Evolutionary conservation across 2,888 invertebrate species (phyloP).

Genomic region (Campopleginae sp.): DNA sequence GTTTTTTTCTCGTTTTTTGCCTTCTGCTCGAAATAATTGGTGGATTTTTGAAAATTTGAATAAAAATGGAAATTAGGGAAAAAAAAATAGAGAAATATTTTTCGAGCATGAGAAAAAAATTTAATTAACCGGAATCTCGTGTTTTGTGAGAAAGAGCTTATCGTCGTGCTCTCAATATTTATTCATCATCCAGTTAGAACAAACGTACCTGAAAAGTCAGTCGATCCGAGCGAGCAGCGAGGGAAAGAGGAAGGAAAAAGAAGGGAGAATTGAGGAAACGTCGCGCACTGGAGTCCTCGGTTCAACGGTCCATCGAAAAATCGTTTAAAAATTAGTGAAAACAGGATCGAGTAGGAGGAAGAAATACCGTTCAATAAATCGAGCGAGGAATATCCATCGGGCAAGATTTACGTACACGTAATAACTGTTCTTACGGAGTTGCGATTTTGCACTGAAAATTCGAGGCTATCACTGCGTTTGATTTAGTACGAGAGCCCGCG

Average conservation of each 20-base stretch:
- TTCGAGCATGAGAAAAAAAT: background rate
- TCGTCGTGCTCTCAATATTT: constrained; percentile 49
- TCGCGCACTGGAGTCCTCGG: constrained; percentile 29
- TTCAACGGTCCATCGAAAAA: constrained; percentile 9
- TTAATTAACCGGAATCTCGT: background rate
- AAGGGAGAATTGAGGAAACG: constrained; percentile 37
- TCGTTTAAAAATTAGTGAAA: background rate
- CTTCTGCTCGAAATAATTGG: too few species aligned
- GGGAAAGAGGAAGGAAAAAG: background rate
- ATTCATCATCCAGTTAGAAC: constrained; percentile 31
- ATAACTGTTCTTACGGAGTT: constrained; percentile 40
- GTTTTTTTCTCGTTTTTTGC: too few species aligned
- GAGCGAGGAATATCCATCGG: background rate
- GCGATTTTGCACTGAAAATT: constrained; percentile 45
- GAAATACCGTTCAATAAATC: background rate
- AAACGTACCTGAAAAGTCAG: constrained; percentile 49
- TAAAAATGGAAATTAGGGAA: background rate
- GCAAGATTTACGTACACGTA: constrained; percentile 22
- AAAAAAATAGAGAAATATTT: background rate
- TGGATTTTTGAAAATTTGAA: background rate
- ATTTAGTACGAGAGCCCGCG: background rate
- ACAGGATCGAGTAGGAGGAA: background rate
- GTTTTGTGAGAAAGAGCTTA: background rate
- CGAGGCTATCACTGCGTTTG: background rate
- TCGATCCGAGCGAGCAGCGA: constrained; percentile 33